Base-by-base conservation (phyloP, 2,113 vertebrate genomes). In the Percina caprodes region DNA sequence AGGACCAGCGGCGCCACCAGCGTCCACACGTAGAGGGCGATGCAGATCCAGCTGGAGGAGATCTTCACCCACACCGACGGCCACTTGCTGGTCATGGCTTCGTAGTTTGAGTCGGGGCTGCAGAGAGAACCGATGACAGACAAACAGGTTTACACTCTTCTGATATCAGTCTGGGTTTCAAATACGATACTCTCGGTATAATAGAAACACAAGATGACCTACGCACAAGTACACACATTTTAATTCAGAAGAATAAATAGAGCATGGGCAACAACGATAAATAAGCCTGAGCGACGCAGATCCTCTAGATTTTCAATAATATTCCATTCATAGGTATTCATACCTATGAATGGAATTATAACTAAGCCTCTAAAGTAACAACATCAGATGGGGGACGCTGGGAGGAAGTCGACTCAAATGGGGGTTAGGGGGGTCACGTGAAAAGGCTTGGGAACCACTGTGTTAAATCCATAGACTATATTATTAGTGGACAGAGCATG, bases 31-130 rank as follows among this genome's bases (percentile, higher is more conserved):
- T 99, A 99, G 0, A 99, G 96, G 49, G 96, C 94, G 0, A 99
- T 95, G 90, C 98, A 98, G 79, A 99, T 97, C 98, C 98, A 99
- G 88, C 97, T 99, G 90, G 98, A 99, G 7, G 96, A 97, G 59
- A 99, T 98, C 94, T 99, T 99, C 94, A 99, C 98, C 98, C 98
- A 99, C 71, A 99, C 98, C 0, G 98, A 96, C 0, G 98, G 98
- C 98, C 98, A 99, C 42, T 96, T 97, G 93, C 98, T 99, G 51
- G 97, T 99, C 97, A 99, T 97, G 0, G 91, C 95, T 87, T 97
- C 94, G 0, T 97, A 98, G 48, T 94, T 94, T 76, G 96, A 92
- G 83, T 97, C 96, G 0, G 97, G 97, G 85, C 96, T 97, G 90
- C 15, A 55, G 55, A 23, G 5, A 46, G 9, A 51, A 35, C 12